These are phyloP conservation scores for Uria aalge DNA, from an alignment of 2,113 vertebrate species.

Conservation along the genomic window DNA sequence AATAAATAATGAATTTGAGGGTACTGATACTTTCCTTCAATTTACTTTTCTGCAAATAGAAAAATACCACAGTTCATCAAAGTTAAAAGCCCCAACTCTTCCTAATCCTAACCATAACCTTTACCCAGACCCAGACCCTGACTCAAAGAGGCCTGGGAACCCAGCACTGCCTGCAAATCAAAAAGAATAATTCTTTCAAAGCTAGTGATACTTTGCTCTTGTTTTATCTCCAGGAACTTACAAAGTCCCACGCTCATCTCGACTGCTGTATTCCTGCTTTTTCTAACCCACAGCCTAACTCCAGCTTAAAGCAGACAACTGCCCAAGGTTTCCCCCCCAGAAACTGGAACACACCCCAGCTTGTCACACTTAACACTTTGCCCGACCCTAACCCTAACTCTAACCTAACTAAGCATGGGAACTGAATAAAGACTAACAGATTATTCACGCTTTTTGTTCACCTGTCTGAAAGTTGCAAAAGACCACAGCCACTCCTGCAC, in stretches of 20 bases:
- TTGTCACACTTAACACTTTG: neutral
- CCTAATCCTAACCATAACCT: slow-evolving; percentile 14
- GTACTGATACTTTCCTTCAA: neutral
- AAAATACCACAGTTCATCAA: neutral
- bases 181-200: slow-evolving; percentile 1
- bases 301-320: neutral
- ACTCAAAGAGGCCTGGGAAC: neutral
- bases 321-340: neutral
- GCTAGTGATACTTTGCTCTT: neutral
- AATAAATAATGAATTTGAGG: neutral
- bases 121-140: neutral
- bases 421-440: neutral
- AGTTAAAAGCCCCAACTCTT: neutral
- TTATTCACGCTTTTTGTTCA: slow-evolving; percentile 13
- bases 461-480: neutral
- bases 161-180: neutral
- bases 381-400: slow-evolving; percentile 1
- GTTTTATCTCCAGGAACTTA: neutral
- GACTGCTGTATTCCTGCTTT: neutral
- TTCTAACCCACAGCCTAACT: neutral
- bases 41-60: neutral
- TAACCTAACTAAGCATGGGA: neutral
- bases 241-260: neutral
- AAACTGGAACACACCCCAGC: neutral
- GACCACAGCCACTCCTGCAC: neutral